These are phyloP conservation scores for Chrysotoxum bicinctum DNA, from an alignment of 2,888 invertebrate species.

Conservation along the genomic window DNA sequence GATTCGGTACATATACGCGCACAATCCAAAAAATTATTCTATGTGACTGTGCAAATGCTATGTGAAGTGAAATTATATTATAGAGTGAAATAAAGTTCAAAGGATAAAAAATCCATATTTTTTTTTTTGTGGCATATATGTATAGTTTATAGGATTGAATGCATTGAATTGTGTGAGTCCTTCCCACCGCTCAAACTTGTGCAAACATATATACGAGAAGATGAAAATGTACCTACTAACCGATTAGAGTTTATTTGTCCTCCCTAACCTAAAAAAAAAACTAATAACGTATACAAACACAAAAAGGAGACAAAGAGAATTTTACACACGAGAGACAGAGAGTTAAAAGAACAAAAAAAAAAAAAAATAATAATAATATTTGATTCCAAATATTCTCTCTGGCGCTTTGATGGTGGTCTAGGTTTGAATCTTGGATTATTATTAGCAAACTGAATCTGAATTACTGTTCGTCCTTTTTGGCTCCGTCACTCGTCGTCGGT, in stretches of 20 bases:
- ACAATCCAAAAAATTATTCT: constrained; percentile 48
- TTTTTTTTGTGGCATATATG: background rate
- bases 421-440: constrained; percentile 59
- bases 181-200: background rate
- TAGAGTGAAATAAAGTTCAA: background rate
- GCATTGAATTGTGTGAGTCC: constrained; percentile 8
- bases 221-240: constrained; percentile 56
- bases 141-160: background rate
- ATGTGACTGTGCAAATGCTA: constrained; percentile 18
- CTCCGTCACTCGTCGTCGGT: background rate
- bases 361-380: background rate
- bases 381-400: constrained; percentile 22
- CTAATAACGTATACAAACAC: constrained; percentile 32
- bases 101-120: background rate
- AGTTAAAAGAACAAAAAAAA: background rate
- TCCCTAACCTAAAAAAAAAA: constrained; percentile 53
- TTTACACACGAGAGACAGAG: constrained; percentile 9
- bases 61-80: background rate
- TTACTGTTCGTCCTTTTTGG: constrained; percentile 11
- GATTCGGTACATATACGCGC: constrained; percentile 58
- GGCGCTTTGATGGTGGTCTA: background rate
- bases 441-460: constrained; percentile 49
- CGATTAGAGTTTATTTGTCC: constrained; percentile 50
- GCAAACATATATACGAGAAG: background rate
- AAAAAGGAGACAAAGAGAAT: constrained; percentile 23